Evolutionary conservation across 2,888 invertebrate genomes (phyloP), one percentile per base, ranked within the genome.

Genomic region (Rhaphigaster nebulosa): DNA sequence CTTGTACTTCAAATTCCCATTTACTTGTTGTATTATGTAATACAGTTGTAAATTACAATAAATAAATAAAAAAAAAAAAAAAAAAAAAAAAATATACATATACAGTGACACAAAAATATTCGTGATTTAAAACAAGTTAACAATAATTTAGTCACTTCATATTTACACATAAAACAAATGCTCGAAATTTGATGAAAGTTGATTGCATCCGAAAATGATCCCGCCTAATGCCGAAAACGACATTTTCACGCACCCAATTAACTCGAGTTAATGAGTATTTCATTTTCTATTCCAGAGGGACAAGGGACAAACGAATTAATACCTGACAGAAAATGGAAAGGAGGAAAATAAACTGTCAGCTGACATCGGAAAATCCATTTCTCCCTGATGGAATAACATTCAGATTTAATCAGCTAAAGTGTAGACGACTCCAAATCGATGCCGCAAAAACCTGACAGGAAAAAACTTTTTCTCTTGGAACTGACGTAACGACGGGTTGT

Each of bases 321-420:
- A 76, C 34, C 70, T 76, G 70, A 18, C 70, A 76, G 70, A 38
- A 38, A 76, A 76, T 76, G 70, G 38, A 38, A 76, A 38, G 34
- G 34, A 38, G 38, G 70, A 76, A 76, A 76, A 76, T 76, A 76
- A 6, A 34, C 70, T 76, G 70, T 20, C 70, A 76, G 38, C 70
- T 38, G 70, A 38, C 34, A 38, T 76, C 38, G 70, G 70, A 38
- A 76, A 76, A 76, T 38, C 70, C 34, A 34, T 76, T 76, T 34
- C 23, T 29, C 65, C 29, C 34, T 38, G 70, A 23, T 76, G 70
- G 70, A 18, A 76, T 76, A 76, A 76, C 70, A 76, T 76, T 76
- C 70, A 76, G 70, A 76, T 76, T 76, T 76, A 76, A 76, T 76
- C 70, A 76, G 70, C 34, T 76, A 76, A 76, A 76, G 70, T 76